Evolutionary conservation across 35 echinoderm and acorn worm species (phyloP).

Genomic region (Patiria miniata): DNA sequence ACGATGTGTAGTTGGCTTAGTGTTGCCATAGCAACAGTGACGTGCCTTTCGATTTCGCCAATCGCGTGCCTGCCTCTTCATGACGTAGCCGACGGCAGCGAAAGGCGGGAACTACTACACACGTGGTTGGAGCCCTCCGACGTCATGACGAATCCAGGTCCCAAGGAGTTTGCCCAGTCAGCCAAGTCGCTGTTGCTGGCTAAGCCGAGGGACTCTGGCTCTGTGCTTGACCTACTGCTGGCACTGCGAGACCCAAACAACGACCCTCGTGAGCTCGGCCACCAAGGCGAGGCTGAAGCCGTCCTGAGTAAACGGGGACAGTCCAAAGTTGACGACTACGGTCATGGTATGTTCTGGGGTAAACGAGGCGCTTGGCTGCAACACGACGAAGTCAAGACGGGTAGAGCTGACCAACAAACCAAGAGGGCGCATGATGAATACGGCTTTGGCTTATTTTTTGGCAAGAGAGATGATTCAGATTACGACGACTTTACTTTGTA

Average conservation of each 20-base stretch:
- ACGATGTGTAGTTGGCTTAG: constrained; percentile 9
- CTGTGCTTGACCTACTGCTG: background rate
- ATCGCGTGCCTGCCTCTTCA: constrained; percentile 17
- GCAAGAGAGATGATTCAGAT: constrained; percentile 7
- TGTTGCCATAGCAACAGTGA: constrained; percentile 18
- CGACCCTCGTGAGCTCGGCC: background rate
- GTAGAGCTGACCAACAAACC: background rate
- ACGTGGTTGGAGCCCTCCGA: constrained; percentile 19
- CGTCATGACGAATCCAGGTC: background rate
- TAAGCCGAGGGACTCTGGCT: background rate
- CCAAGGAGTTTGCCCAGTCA: background rate
- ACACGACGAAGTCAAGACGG: background rate
- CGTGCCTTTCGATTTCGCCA: constrained; percentile 23
- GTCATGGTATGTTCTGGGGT: constrained; percentile 12
- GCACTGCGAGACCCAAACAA: constrained; percentile 20
- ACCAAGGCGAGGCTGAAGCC: background rate
- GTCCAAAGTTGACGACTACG: constrained; percentile 17
- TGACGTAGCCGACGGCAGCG: constrained; percentile 14
- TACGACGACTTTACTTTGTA: constrained; percentile 16
- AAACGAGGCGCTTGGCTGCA: background rate
- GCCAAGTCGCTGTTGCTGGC: background rate
- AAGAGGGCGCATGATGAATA: constrained; percentile 6
- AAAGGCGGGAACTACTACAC: constrained; percentile 11
- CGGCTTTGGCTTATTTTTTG: constrained; percentile 18
- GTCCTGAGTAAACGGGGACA: background rate